Evolutionary conservation across 2,113 vertebrate genomes (phyloP), one percentile per base, ranked within the genome.

Genomic region (Dipodomys merriami): DNA sequence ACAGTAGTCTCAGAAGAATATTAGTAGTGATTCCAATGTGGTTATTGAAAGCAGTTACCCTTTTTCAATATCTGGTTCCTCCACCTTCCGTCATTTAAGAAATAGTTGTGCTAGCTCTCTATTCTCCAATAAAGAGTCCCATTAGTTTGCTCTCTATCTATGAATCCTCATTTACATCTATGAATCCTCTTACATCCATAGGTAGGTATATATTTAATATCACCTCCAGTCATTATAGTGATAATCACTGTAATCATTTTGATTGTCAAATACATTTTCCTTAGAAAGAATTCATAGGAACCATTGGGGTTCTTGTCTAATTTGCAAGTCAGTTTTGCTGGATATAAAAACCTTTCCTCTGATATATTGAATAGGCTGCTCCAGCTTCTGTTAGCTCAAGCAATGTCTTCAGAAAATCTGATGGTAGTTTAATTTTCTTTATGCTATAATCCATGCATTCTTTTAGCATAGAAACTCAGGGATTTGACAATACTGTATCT

Each of bases 341-440:
- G 79, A n/a, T 93, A 96, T 86, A 91, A 95, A 96, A 96, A 83
- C 74, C 29, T 62, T 93, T 88, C 19, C 20, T 83, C 7, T 46
- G 20, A 9, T 33, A 11, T 89, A 15, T 64, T 72, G 83, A 88
- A 19, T 33, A 4, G 19, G 30, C 9, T 79, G 7, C 30, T 94
- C 6, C 12, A 0, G 79, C 90, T 88, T 82, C 71, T 86, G 82
- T 25, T 91, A 64, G 39, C 67, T 74, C 62, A 92, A 90, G 0
- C 7, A 23, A 76, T 78, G 74, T 46, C 64, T 88, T 88, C 69
- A 82, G 33, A 80, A 83, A 92, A 33, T 46, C 0, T 35, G 10
- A 22, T 46, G 16, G n/a, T 53, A 57, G 29, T 60, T 91, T 77
- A 62, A 44, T 86, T 91, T 93, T 90, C n/a, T 91, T 90, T 81